Percentiles rank a stretch among this genome's conserved stretches.
These are phyloP conservation scores for Otolemur garnettii DNA, from an alignment of 2,113 vertebrate genomes.

Conservation along the genomic window DNA sequence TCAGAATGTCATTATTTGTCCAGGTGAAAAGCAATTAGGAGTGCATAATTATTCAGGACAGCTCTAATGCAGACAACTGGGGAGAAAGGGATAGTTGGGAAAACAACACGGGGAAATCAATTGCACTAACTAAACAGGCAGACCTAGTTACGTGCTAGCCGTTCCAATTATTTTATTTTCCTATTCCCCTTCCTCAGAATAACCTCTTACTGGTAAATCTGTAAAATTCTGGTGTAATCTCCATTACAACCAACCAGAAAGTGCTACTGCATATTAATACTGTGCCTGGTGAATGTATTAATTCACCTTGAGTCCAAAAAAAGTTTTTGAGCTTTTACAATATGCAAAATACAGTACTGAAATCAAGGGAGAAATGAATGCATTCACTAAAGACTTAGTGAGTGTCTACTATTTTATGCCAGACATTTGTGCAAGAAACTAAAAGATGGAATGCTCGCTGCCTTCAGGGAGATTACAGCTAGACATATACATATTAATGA, in stretches of 20 bases:
- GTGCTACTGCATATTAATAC: slow-evolving; percentile 9
- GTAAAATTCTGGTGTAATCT: neutral
- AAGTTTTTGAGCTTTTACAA: slow-evolving; percentile 19
- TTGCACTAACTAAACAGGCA: neutral
- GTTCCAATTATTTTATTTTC: neutral
- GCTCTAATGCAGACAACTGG: neutral
- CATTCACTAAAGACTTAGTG: neutral
- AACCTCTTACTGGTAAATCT: neutral
- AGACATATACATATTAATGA: neutral
- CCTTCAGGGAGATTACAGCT: neutral
- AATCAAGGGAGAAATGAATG: slow-evolving; percentile 14
- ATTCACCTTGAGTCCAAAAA: slow-evolving; percentile 24
- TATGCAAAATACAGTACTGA: neutral
- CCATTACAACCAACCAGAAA: neutral
- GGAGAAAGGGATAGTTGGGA: neutral
- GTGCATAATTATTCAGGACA: neutral
- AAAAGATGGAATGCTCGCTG: neutral
- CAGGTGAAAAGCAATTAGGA: neutral
- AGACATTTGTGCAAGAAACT: neutral
- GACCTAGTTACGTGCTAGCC: neutral
- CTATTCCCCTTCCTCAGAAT: neutral
- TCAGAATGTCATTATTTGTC: neutral
- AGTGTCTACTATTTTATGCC: slow-evolving; percentile 7
- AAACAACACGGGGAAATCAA: slow-evolving; percentile 22
- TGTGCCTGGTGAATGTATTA: neutral